Evolutionary conservation across 1,140 invertebrate species (phyloP).

Genomic region (Matsumurasca onukii): DNA sequence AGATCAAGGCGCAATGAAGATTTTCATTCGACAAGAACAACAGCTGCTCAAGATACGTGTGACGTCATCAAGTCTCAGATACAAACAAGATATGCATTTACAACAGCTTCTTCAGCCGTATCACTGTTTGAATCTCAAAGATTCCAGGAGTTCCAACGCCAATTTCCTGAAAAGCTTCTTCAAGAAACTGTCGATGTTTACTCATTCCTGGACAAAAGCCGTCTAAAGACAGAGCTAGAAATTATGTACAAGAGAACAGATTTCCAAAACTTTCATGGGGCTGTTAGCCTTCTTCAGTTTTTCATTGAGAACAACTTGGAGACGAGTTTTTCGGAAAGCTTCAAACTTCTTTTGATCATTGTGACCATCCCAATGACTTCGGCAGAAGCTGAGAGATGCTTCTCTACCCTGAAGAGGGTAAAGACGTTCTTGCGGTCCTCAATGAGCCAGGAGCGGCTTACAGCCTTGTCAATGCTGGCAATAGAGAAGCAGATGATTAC

Average conservation of each 20-base stretch:
- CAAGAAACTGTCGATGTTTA: background rate
- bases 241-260: background rate
- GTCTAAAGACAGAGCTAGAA: background rate
- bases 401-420: too few species aligned
- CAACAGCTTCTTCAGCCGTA: background rate
- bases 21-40: background rate
- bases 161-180: background rate
- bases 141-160: background rate
- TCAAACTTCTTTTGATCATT: too few species aligned
- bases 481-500: too few species aligned
- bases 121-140: background rate
- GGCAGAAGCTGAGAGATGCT: too few species aligned
- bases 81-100: background rate
- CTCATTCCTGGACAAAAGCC: background rate
- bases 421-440: too few species aligned
- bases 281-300: too few species aligned
- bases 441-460: too few species aligned
- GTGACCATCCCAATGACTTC: too few species aligned
- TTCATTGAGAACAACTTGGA: too few species aligned
- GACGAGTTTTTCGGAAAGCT: too few species aligned
- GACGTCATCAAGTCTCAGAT: slow-evolving; percentile 5
- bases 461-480: too few species aligned
- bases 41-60: background rate
- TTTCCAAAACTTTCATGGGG: too few species aligned
- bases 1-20: background rate